Conservation (phyloP, 2,797 vertebrate genomes). For the Poeciliopsis gracilis region DNA sequence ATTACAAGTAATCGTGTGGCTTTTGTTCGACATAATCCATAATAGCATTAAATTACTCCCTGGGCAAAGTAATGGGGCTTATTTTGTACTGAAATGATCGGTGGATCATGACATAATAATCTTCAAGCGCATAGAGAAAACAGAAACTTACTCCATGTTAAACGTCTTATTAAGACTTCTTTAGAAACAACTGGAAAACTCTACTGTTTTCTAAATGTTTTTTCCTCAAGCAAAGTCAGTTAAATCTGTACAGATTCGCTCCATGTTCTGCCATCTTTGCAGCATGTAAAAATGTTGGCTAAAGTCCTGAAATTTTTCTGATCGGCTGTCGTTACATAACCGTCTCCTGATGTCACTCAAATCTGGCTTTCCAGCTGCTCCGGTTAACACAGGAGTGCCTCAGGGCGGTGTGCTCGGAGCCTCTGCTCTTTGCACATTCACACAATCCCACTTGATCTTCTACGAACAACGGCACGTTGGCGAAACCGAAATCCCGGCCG, state of each 20-base stretch:
- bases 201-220: not conserved
- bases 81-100: not conserved
- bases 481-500: not conserved
- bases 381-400: not conserved
- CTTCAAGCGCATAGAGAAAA: not conserved
- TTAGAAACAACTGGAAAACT: not conserved
- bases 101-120: not conserved
- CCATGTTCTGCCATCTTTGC: not conserved
- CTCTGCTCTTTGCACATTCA: not conserved
- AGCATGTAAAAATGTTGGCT: not conserved
- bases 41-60: not conserved
- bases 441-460: not conserved
- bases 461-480: not conserved
- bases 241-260: not conserved
- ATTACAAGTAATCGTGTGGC: not conserved
- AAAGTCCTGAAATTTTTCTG: not conserved
- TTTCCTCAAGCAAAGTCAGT: not conserved
- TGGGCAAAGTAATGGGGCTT: not conserved
- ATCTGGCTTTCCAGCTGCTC: not conserved
- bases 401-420: not conserved
- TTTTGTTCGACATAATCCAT: not conserved
- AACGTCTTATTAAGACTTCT: not conserved
- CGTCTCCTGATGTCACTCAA: not conserved
- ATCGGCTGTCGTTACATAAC: not conserved
- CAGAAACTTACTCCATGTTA: not conserved